These are phyloP conservation scores for Denticeps clupeoides DNA, from an alignment of 2,797 vertebrate species.

Conservation along the genomic window DNA sequence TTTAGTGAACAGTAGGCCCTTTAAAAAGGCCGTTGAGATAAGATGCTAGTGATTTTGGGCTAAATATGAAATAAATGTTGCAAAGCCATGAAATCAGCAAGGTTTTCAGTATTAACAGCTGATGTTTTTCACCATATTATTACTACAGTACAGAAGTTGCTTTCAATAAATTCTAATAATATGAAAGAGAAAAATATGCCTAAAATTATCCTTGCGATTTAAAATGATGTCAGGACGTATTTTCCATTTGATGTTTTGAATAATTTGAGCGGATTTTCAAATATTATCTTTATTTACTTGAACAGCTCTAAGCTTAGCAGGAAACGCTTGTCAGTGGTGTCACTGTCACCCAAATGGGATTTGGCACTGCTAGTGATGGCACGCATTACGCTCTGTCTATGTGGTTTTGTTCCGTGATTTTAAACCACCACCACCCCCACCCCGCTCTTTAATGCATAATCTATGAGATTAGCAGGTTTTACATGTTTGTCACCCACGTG, in stretches of 20 bases:
- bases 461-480: slow-evolving; percentile 16
- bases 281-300: not conserved
- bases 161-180: too few relatives aligned
- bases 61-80: too few relatives aligned
- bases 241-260: not conserved
- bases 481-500: not conserved
- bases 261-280: not conserved
- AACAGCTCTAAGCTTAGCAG: slow-evolving; percentile 11
- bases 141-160: too few relatives aligned
- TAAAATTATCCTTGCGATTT: too few relatives aligned
- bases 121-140: too few relatives aligned
- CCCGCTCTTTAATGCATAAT: slow-evolving; percentile 11
- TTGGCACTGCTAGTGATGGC: slow-evolving; percentile 10
- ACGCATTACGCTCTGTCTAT: slow-evolving; percentile 7
- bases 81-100: too few relatives aligned
- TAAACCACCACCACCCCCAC: slow-evolving; percentile 8
- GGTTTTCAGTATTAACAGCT: too few relatives aligned
- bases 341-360: slow-evolving; percentile 23
- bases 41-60: too few relatives aligned
- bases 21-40: too few relatives aligned
- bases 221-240: not conserved
- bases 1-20: too few relatives aligned
- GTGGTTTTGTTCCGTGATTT: slow-evolving; percentile 16
- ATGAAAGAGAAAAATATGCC: too few relatives aligned
- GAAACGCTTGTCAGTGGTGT: slow-evolving; percentile 18